Base-by-base conservation (phyloP, 2,113 vertebrate species). In the Pyxicephalus adspersus region DNA sequence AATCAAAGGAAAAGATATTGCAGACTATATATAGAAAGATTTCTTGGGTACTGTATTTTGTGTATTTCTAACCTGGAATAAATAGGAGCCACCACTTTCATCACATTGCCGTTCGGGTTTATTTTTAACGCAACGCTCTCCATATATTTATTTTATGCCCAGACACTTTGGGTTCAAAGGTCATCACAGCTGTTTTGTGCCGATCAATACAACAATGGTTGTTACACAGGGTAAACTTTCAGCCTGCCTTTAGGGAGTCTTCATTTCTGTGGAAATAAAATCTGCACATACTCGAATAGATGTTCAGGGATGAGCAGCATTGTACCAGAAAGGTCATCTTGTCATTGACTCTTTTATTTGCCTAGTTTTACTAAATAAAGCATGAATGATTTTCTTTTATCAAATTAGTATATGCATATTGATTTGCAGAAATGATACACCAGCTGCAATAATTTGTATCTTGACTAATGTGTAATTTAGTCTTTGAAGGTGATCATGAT, bases 331-430 rank as follows among this genome's bases (percentile, higher is more conserved):
- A 79, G 77, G 77, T 79, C 77, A 79, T 66, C 52, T 68, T 70
- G 64, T 79, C 77, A 79, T 68, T 68, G 54, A 66, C 64, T 79
- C 52, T 68, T 79, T 79, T 79, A 79, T 66, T 54, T 58, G 58
- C 50, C 29, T 79, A 68, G 52, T 34, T 68, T 79, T 79, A 55
- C 64, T 79, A 68, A 79, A 68, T 67, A 79, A 79, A 79, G 77
- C 77, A 68, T 79, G 64, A 79, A 79, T 68, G 77, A 79, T 67
- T 79, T 68, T 79, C 51, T 58, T 79, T 79, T 79, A 79, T 79
- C 77, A 79, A 58, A 79, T 79, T 68, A 68, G 77, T 68, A 25
- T 66, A 45, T 79, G 77, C 64, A 79, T 58, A 79, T 79, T 60
- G 77, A 79, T 79, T 68, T 15, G 31, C 2, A 54, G 54, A 70